A percentile compares a stretch with the other conserved stretches of the same genome.
These are phyloP conservation scores for Eleginops maclovinus DNA, from an alignment of 2,113 vertebrate genomes.

Conservation along the genomic window DNA sequence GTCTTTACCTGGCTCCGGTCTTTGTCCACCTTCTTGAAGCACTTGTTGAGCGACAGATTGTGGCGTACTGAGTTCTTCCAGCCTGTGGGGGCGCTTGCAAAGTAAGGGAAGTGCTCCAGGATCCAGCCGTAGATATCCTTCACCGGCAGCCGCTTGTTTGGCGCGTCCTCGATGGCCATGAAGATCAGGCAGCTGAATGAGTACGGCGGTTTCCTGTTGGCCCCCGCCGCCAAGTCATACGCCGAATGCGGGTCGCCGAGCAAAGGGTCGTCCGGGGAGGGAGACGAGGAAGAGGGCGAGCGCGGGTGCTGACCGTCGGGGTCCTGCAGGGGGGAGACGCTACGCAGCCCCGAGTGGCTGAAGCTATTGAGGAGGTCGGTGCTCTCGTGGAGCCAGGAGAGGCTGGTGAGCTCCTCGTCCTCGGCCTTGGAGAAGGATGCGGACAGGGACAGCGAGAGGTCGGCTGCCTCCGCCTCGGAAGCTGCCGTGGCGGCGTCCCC, in stretches of 20 bases:
- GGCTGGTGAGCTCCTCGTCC: slow-evolving; percentile 98
- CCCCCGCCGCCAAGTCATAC: slow-evolving; percentile 90
- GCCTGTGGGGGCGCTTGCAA: slow-evolving; percentile 96
- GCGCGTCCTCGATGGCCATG: slow-evolving; percentile 99
- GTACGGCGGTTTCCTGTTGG: slow-evolving; percentile 97
- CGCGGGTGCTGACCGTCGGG: slow-evolving; percentile 90
- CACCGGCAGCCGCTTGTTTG: slow-evolving; percentile 94
- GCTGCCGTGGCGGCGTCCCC: slow-evolving; percentile 81
- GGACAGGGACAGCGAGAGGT: slow-evolving; percentile 92
- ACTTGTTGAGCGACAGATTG: slow-evolving; percentile 98
- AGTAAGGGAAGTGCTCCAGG: slow-evolving; percentile 98
- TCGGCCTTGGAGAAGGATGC: slow-evolving; percentile 87
- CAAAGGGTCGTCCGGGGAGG: slow-evolving; percentile 77
- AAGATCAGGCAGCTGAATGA: slow-evolving; percentile 99
- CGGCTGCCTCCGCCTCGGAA: slow-evolving; percentile 91
- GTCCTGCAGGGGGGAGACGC: slow-evolving; percentile 95
- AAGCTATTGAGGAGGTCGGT: slow-evolving; percentile 98
- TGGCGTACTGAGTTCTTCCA: slow-evolving; percentile 99
- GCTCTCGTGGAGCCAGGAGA: slow-evolving; percentile 98
- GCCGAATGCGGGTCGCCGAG: slow-evolving; percentile 83
- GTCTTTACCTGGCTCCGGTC: slow-evolving; percentile 96
- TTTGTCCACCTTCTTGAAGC: slow-evolving; percentile 99
- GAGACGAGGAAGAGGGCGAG: slow-evolving; percentile 86
- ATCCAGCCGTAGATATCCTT: slow-evolving; percentile 99
- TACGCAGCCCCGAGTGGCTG: slow-evolving; percentile 94